Base-by-base conservation (phyloP, 2,888 invertebrate species). In the Zaprionus lineosus region DNA sequence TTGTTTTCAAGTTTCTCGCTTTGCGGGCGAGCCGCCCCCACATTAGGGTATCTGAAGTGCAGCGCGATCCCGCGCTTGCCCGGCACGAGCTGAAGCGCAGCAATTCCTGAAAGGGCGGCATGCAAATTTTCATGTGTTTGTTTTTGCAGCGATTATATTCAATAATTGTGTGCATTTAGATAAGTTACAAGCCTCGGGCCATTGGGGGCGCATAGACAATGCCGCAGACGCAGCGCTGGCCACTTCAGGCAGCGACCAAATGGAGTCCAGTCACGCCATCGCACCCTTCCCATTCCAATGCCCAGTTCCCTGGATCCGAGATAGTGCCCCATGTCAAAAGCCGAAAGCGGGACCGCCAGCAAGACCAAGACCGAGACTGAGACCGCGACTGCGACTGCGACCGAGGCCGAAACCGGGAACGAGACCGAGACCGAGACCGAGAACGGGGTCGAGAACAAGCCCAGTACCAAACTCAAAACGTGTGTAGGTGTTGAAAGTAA, bases 111-210 rank as follows among this genome's bases (percentile, higher is more conserved):
- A 76, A 76, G n/a, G 72, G 72, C 66, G 72, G 74, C 76, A 77
- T 77, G 79, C 72, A 76, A 76, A 63, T 71, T 64, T 12, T 52
- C 39, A 37, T 56, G 40, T 68, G 62, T 61, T 58, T 68, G 71
- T 68, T 66, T 75, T 56, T 48, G 16, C 67, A 64, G 53, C 83
- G 85, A 83, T 83, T 83, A 83, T 83, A 85, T 83, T 84, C 85
- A 84, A 84, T 85, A 84, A 84, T 83, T 85, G 83, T 83, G 83
- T 81, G 71, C 85, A 83, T 84, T 84, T 85, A 85, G 83, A 84
- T 83, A 84, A 84, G 77, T 78, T 82, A 64, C 73, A 77, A 77
- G 82, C 82, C 82, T 41, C 62, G 62, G 52, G 77, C 40, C 69
- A 41, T 53, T 24, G 57, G 12, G 31, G 28, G 29, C 58, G 47